Base-by-base conservation (phyloP, 2,888 invertebrate species). In the Venustoraphidia nigricollis region DNA sequence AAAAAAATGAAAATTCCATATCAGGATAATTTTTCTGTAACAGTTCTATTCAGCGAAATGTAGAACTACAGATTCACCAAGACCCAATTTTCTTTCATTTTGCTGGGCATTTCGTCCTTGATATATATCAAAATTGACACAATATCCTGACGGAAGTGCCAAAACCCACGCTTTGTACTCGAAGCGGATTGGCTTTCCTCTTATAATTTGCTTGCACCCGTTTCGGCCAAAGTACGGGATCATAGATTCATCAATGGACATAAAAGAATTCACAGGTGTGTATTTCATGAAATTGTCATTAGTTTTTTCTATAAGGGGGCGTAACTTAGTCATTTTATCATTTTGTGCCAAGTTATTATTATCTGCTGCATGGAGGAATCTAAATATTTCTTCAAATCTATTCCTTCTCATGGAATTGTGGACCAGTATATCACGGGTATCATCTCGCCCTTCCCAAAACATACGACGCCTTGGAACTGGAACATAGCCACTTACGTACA, bases 121-220 rank as follows among this genome's bases (percentile, higher is more conserved):
- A 49, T 59, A 60, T 42, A 60, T 17, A 45, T 62, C 57, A 54
- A 58, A 59, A 52, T 60, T 56, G n/a, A 60, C 52, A n/a, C 62
- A 49, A 51, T 61, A 60, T n/a, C 58, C 59, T 40, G 47, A 39
- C 13, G 41, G 47, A 34, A 54, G 51, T 51, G 58, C 60, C n/a
- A 59, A 42, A 41, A 52, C 55, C 60, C 60, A 61, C 45, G 58
- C 51, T 53, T 63, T 60, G 46, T 55, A 61, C 8, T 57, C 56
- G 54, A 61, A 61, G 41, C 58, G 47, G 38, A 61, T 61, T 6
- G 59, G 60, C 42, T 63, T 64, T 10, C 59, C 58, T 14, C 55
- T 46, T 9, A 60, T 53, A 51, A 57, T 61, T 49, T 60, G 59
- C 39, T 62, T 60, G 43, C 55, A 59, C 10, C 54, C 41, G 52